phyloP scores from a whole-genome alignment of 1,140 invertebrate species.

The Proctacanthus coquilletti region DNA sequence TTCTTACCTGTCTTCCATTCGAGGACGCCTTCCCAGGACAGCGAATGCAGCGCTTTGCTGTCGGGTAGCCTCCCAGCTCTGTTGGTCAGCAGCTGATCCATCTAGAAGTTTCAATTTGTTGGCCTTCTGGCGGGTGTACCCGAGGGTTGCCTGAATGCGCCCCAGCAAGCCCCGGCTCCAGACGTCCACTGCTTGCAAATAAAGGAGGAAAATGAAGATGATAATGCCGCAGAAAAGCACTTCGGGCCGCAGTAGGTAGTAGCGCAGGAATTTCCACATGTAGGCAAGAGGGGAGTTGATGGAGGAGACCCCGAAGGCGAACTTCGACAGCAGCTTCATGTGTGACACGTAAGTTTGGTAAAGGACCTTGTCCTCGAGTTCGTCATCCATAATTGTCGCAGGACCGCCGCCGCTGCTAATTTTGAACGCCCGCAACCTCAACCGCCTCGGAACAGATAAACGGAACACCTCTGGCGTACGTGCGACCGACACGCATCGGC shows the following conservation, averaged over 20 bases:
- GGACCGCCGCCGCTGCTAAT: too few relatives aligned
- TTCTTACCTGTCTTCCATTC: constrained; percentile 74
- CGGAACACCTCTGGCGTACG: too few relatives aligned
- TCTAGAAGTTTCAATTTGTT: constrained; percentile 37
- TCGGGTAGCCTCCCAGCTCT: constrained; percentile 62
- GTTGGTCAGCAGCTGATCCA: constrained; percentile 38
- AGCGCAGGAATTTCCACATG: constrained; percentile 54
- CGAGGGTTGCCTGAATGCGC: constrained; percentile 51
- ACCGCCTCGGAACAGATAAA: too few relatives aligned
- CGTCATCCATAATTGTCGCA: constrained; percentile 91
- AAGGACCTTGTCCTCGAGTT: constrained; percentile 69
- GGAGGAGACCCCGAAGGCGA: constrained; percentile 51
- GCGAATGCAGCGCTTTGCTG: constrained; percentile 69
- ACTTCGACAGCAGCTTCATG: constrained; percentile 64
- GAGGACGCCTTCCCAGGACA: constrained; percentile 69
- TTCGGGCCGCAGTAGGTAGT: constrained; percentile 62
- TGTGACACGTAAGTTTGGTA: constrained; percentile 70
- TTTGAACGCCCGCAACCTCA: too few relatives aligned
- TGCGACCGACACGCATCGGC: too few relatives aligned
- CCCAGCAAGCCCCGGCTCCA: constrained; percentile 60
- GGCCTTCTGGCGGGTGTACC: constrained; percentile 37
- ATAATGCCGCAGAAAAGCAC: constrained; percentile 48
- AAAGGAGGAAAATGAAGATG: constrained; percentile 50
- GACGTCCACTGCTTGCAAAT: constrained; percentile 60
- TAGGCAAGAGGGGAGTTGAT: constrained; percentile 42